phyloP scores from a whole-genome alignment of 2,888 invertebrate genomes.

The Oscheius sp. region DNA sequence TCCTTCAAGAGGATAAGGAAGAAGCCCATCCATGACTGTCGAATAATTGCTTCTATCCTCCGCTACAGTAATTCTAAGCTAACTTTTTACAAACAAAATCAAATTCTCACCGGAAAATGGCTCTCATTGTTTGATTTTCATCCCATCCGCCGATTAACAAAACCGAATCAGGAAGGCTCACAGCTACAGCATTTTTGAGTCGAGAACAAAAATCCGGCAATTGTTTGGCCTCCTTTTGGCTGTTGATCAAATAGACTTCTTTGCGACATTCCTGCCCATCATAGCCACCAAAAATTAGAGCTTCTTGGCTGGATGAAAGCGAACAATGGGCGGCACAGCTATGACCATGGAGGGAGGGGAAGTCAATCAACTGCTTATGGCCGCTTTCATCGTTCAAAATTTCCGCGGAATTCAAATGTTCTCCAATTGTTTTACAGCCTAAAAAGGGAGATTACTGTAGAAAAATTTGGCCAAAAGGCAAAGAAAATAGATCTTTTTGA shows the following conservation, averaged over 20 bases:
- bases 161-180: slow-evolving; percentile 34
- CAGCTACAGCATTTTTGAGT: slow-evolving; percentile 37
- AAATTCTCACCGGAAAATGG: slow-evolving; percentile 40
- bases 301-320: background rate
- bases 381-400: background rate
- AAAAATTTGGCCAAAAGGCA: background rate
- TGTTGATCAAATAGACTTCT: background rate
- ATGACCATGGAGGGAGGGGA: background rate
- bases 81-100: slow-evolving; percentile 31
- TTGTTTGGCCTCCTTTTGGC: background rate
- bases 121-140: slow-evolving; percentile 50
- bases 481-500: background rate
- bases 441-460: background rate
- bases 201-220: slow-evolving; percentile 6
- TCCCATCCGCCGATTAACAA: slow-evolving; percentile 66
- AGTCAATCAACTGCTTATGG: too few species aligned
- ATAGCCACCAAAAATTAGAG: slow-evolving; percentile 43
- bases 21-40: slow-evolving; percentile 23
- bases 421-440: slow-evolving; percentile 6
- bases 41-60: background rate
- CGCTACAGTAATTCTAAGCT: slow-evolving; percentile 8
- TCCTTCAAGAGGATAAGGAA: slow-evolving; percentile 47
- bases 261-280: slow-evolving; percentile 36
- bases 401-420: slow-evolving; percentile 14
- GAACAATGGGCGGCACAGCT: slow-evolving; percentile 23